Percentiles rank a stretch among this genome's conserved stretches.
Conservation (phyloP, 2,888 invertebrate species). For the Sarcophaga caerulescens region DNA sequence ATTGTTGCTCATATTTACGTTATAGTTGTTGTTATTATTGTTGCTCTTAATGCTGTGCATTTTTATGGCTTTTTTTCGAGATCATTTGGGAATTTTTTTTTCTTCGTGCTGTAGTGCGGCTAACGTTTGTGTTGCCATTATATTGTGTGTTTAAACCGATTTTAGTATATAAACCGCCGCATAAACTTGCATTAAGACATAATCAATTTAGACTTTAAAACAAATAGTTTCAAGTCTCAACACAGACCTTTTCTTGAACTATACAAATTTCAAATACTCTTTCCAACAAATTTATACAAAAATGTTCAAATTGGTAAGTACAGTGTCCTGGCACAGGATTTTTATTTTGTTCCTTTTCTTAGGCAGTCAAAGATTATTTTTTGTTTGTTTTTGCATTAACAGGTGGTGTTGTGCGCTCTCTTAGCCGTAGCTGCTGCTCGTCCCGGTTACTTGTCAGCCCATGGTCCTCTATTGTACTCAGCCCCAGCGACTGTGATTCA, state of each 20-base stretch:
- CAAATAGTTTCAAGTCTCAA: slow-evolving; percentile 73
- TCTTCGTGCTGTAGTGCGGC: slow-evolving; percentile 26
- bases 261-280: slow-evolving; percentile 18
- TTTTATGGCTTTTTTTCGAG: slow-evolving; percentile 63
- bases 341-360: background rate
- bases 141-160: slow-evolving; percentile 40
- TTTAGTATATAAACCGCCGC: slow-evolving; percentile 66
- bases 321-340: background rate
- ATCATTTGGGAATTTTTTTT: slow-evolving; percentile 60
- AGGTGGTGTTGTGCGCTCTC: slow-evolving; percentile 78
- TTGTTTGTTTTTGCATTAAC: slow-evolving; percentile 56
- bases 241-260: slow-evolving; percentile 74
- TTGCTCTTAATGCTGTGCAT: slow-evolving; percentile 41
- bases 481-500: slow-evolving; percentile 74
- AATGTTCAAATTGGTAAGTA: slow-evolving; percentile 80
- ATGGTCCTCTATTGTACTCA: slow-evolving; percentile 70
- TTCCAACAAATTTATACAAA: slow-evolving; percentile 54
- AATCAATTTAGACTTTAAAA: slow-evolving; percentile 65
- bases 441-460: slow-evolving; percentile 74
- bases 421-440: slow-evolving; percentile 78
- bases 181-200: slow-evolving; percentile 63
- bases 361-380: background rate
- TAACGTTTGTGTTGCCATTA: slow-evolving; percentile 6
- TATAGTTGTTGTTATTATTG: slow-evolving; percentile 32
- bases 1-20: slow-evolving; percentile 9